These are phyloP conservation scores for Zaprionus gabonicus DNA, from an alignment of 1,140 invertebrate species.

Conservation along the genomic window DNA sequence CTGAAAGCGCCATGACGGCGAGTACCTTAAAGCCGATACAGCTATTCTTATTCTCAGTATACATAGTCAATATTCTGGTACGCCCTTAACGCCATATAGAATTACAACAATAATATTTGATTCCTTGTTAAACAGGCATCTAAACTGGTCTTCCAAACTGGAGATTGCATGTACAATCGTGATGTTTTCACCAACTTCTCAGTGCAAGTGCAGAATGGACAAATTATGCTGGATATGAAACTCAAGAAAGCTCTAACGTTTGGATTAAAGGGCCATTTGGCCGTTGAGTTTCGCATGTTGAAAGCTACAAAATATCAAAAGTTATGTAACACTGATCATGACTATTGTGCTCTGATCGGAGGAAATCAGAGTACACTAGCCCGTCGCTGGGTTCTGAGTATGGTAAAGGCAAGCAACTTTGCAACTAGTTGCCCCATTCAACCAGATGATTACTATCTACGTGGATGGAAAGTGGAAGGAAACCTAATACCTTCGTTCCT, in stretches of 20 bases:
- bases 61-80: not conserved
- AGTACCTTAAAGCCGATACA: not conserved
- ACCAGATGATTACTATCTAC: constrained; percentile 7
- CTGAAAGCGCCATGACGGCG: not conserved
- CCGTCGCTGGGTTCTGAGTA: constrained; percentile 12
- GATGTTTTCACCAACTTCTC: constrained; percentile 1
- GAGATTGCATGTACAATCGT: not conserved
- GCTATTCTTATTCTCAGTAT: not conserved
- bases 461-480: constrained; percentile 7
- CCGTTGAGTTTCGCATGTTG: not conserved
- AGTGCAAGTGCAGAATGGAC: not conserved
- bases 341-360: constrained; percentile 11
- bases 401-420: constrained; percentile 13
- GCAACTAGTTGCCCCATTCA: not conserved
- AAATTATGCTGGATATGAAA: not conserved
- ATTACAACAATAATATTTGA: not conserved
- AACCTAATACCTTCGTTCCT: constrained; percentile 11
- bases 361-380: not conserved
- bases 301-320: constrained; percentile 4
- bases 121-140: not conserved
- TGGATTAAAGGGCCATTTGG: not conserved
- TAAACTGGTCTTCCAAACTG: not conserved
- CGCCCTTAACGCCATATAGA: no score
- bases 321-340: not conserved
- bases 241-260: not conserved